Evolutionary conservation across 2,888 invertebrate genomes (phyloP).

Genomic region (Euclidia mi): DNA sequence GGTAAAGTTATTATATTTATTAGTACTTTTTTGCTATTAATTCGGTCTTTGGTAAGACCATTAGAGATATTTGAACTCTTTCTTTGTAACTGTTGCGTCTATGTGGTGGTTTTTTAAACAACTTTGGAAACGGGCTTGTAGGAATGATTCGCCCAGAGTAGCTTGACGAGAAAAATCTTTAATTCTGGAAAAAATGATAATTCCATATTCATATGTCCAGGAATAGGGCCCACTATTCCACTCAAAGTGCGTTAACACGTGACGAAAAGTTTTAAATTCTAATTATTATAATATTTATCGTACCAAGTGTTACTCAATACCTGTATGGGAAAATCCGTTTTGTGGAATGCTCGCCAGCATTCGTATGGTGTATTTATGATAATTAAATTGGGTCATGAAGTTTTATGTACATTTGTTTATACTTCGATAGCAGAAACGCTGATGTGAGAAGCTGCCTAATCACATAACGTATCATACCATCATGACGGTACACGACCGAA

Average conservation of each 20-base stretch:
- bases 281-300: constrained; percentile 30
- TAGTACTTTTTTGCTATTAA: too few relatives aligned
- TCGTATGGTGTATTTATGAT: constrained; percentile 29
- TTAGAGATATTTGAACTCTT: too few relatives aligned
- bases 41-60: too few relatives aligned
- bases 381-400: constrained; percentile 42
- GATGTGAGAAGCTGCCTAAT: background rate
- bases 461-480: background rate
- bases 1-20: background rate
- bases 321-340: constrained; percentile 31
- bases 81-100: too few relatives aligned
- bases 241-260: constrained; percentile 25
- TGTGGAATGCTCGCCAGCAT: constrained; percentile 21
- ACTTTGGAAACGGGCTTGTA: too few relatives aligned
- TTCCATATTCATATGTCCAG: too few relatives aligned
- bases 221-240: background rate
- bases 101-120: too few relatives aligned
- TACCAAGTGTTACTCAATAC: constrained; percentile 10
- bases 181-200: too few relatives aligned
- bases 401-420: constrained; percentile 23
- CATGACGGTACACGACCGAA: too few relatives aligned
- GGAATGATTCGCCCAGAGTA: too few relatives aligned
- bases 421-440: background rate
- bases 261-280: constrained; percentile 13
- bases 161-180: too few relatives aligned